phyloP scores from a whole-genome alignment of 2,888 invertebrate species.

The Noctua janthina region DNA sequence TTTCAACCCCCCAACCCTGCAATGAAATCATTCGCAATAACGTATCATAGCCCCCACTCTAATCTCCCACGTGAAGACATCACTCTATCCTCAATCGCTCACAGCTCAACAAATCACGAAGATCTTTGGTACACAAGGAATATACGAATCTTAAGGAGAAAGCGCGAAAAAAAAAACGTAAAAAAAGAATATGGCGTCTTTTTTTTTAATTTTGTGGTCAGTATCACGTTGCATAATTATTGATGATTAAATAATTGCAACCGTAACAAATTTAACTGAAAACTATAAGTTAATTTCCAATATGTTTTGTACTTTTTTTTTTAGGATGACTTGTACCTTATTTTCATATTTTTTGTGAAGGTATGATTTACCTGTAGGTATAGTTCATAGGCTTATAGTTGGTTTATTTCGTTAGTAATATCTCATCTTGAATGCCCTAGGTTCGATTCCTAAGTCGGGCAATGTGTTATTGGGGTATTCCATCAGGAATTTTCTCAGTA shows the following conservation, averaged over 20 bases:
- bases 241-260: not conserved
- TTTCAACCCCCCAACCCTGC: not conserved
- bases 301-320: not conserved
- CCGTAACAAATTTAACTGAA: not conserved
- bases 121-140: constrained; percentile 32
- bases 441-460: no score
- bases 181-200: not conserved
- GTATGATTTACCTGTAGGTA: no score
- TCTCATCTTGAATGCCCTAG: no score
- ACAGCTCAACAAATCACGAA: constrained; percentile 36
- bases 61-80: constrained; percentile 42
- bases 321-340: no score
- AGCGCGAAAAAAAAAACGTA: no score
- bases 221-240: not conserved
- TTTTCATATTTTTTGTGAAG: no score
- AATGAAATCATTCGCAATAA: constrained; percentile 54
- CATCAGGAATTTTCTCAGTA: no score
- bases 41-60: constrained; percentile 41
- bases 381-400: no score
- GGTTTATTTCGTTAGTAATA: no score
- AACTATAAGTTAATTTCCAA: not conserved
- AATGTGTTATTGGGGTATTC: no score
- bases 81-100: constrained; percentile 25
- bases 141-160: constrained; percentile 37
- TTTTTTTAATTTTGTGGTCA: not conserved